These are phyloP conservation scores for Drosophila nebulosa DNA, from an alignment of 1,140 invertebrate genomes.

Conservation along the genomic window DNA sequence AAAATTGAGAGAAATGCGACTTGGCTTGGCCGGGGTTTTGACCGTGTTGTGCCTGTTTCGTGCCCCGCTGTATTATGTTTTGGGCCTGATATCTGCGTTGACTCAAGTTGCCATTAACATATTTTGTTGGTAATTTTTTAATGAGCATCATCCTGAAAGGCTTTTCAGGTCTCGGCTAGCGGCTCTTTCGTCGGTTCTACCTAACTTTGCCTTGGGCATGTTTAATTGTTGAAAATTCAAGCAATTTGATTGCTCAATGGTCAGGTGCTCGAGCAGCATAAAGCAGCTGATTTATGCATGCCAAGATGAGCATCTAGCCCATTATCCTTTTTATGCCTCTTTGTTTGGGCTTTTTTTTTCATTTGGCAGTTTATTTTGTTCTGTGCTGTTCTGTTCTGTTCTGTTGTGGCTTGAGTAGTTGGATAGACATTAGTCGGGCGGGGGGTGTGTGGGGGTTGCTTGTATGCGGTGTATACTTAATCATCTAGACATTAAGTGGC, in stretches of 20 bases:
- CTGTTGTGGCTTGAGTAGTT: too few species aligned
- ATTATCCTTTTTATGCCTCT: constrained; percentile 34
- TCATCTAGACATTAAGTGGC: constrained; percentile 67
- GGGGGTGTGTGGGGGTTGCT: too few species aligned
- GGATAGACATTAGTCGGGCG: too few species aligned
- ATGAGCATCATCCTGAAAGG: constrained; percentile 42
- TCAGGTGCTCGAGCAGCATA: constrained; percentile 19
- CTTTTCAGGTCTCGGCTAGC: neutral
- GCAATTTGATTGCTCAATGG: constrained; percentile 66
- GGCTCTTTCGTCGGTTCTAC: neutral
- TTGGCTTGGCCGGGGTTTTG: constrained; percentile 33
- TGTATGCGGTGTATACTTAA: constrained; percentile 62
- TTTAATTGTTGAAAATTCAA: constrained; percentile 51
- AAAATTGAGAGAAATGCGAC: constrained; percentile 50
- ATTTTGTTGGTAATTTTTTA: constrained; percentile 44
- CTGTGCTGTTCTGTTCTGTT: constrained; percentile 49
- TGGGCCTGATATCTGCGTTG: neutral
- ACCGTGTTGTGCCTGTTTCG: constrained; percentile 19
- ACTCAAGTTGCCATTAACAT: constrained; percentile 41
- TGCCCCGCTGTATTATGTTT: too few species aligned
- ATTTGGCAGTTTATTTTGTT: constrained; percentile 42
- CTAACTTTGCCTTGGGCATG: constrained; percentile 7
- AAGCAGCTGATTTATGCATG: constrained; percentile 58
- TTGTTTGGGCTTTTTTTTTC: constrained; percentile 17
- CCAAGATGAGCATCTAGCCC: constrained; percentile 22